These are phyloP conservation scores for Etheostoma nigrum DNA, from an alignment of 2,797 vertebrate species.

Conservation along the genomic window DNA sequence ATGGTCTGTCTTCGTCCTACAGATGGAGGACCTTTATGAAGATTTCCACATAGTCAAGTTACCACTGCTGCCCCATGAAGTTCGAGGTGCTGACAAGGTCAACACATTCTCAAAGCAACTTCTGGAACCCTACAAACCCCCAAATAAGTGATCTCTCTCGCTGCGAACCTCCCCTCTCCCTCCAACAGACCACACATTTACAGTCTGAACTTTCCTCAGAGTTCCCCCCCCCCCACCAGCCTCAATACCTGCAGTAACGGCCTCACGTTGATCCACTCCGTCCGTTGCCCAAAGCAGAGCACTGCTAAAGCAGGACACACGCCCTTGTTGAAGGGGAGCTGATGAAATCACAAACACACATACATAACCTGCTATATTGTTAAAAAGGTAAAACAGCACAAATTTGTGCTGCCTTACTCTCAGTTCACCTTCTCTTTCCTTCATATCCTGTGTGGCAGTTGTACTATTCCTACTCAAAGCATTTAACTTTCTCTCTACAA, in stretches of 20 bases:
- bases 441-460: slow-evolving; percentile 42
- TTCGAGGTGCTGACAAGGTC: slow-evolving; percentile 93
- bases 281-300: slow-evolving; percentile 33
- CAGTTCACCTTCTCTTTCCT: slow-evolving; percentile 31
- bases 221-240: slow-evolving; percentile 23
- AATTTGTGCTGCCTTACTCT: slow-evolving; percentile 22
- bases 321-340: slow-evolving; percentile 19
- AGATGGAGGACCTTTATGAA: slow-evolving; percentile 98
- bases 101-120: slow-evolving; percentile 95
- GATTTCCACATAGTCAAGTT: slow-evolving; percentile 97
- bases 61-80: slow-evolving; percentile 94
- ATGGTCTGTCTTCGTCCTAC: neutral
- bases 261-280: slow-evolving; percentile 50
- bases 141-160: slow-evolving; percentile 84
- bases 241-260: slow-evolving; percentile 48
- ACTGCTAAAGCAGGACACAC: slow-evolving; percentile 35
- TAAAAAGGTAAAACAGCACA: slow-evolving; percentile 5
- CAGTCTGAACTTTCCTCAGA: slow-evolving; percentile 46
- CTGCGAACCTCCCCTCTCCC: slow-evolving; percentile 17
- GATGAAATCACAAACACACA: slow-evolving; percentile 20
- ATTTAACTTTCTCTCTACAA: slow-evolving; percentile 39
- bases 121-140: slow-evolving; percentile 94
- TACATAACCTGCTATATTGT: slow-evolving; percentile 18
- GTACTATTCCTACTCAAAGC: slow-evolving; percentile 39
- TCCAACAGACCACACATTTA: slow-evolving; percentile 45